Base-by-base conservation (phyloP, 2,113 vertebrate genomes). In the Oncorhynchus masou region DNA sequence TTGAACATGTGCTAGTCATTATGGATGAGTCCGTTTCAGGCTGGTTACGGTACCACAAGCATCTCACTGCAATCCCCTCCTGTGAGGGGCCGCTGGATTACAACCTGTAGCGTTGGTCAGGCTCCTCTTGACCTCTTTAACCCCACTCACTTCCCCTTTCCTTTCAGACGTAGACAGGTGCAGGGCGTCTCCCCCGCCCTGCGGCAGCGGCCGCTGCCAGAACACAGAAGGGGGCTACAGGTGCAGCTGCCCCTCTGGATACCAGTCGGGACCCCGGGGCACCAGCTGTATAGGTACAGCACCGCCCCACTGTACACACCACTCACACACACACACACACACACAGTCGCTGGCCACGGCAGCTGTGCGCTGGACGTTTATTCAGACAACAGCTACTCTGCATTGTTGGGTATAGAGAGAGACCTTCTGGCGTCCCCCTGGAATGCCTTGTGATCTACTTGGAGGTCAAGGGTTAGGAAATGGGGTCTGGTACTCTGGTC, bases 81-180 rank as follows among this genome's bases (percentile, higher is more conserved):
- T 4, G 3, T 54, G 51, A 54, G 51, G 51, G 12, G 1, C 4
- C 1, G 12, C 51, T 54, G 24, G 59, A 24, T 62, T 62, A 24
- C 34, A 34, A 34, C 34, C n/a, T 62, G 20, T 24, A 16, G 19
- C n/a, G n/a, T 22, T 22, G 16, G 20, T 62, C 19, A 8, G 13
- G 13, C 19, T 62, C 59, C 59, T 8, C 59, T 15, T 15, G 59
- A 60, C 20, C 29, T n/a, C 54, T 31, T 22, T 12, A 22, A 29
- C 27, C 22, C 25, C 27, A 19, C 9, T 19, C 67, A 15, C 15
- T 34, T 6, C 34, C 34, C 6, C 25, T 27, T 20, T 51, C 12
- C 25, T 24, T 2, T 59, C 86, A 97, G 95, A 96, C 20, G 13
- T 94, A 3, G 94, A 96, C 2, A 95, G 97, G 88, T 97, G 96